A percentile compares a stretch with the other conserved stretches of the same genome.
These are phyloP conservation scores for Bovichtus diacanthus DNA, from an alignment of 2,797 vertebrate species.

Conservation along the genomic window DNA sequence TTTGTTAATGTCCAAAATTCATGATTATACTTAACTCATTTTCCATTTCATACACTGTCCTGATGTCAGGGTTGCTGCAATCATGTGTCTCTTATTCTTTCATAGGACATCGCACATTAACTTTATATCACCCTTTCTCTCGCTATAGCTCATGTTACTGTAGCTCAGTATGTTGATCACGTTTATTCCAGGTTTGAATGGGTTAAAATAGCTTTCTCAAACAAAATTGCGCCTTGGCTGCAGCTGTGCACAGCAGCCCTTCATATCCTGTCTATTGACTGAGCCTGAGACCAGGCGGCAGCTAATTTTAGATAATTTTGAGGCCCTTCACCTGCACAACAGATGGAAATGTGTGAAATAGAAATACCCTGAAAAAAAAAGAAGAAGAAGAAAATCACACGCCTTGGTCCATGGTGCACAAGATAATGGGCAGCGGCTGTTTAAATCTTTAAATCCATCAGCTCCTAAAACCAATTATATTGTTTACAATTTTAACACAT, in stretches of 20 bases:
- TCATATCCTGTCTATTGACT: conserved; percentile 47
- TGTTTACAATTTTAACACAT: neutral
- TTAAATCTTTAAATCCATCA: neutral
- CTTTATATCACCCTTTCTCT: neutral
- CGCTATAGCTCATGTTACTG: neutral
- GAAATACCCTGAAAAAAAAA: conserved; percentile 24
- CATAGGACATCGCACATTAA: neutral
- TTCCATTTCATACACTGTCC: neutral
- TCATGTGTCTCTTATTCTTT: neutral
- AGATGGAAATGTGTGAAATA: conserved; percentile 39
- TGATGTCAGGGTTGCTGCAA: neutral
- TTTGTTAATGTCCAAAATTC: conserved; percentile 81
- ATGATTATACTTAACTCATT: neutral
- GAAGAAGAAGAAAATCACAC: too few relatives aligned
- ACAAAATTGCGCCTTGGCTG: conserved; percentile 18
- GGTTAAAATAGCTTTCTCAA: conserved; percentile 3
- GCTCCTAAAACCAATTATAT: neutral
- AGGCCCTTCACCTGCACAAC: conserved; percentile 16
- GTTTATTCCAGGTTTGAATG: conserved; percentile 8
- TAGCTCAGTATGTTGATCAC: neutral
- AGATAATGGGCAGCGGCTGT: neutral
- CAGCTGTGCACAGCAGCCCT: conserved; percentile 19
- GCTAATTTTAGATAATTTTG: conserved; percentile 56
- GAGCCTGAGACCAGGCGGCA: neutral
- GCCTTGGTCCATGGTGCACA: conserved; percentile 17